These are phyloP conservation scores for Agrotis clavis DNA, from an alignment of 2,888 invertebrate genomes.

Conservation along the genomic window DNA sequence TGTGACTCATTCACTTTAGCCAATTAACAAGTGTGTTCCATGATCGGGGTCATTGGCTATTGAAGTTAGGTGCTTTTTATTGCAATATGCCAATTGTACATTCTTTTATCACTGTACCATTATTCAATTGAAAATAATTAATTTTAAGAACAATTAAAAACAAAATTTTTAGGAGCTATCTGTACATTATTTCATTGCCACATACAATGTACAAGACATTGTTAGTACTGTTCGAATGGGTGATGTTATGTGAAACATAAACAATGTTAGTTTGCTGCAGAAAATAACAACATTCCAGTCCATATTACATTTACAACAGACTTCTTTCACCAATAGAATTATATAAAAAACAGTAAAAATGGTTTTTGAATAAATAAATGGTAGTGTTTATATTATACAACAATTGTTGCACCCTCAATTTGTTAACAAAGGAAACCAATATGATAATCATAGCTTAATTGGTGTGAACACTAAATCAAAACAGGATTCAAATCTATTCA, in stretches of 20 bases:
- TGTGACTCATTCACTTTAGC: conserved; percentile 6
- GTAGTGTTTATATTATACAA: too few species aligned
- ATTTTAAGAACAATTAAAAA: background rate
- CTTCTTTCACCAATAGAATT: background rate
- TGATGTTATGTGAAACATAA: background rate
- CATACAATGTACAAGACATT: background rate
- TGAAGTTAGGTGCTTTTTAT: conserved; percentile 31
- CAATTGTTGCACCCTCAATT: background rate
- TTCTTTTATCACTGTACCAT: conserved; percentile 9
- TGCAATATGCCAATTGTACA: conserved; percentile 20
- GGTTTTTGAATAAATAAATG: too few species aligned
- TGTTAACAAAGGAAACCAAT: background rate
- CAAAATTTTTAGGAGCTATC: background rate
- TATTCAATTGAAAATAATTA: background rate
- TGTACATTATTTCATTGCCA: background rate
- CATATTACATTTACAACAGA: conserved; percentile 4
- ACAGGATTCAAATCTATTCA: background rate
- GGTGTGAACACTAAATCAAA: background rate
- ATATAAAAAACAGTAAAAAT: background rate
- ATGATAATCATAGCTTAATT: background rate
- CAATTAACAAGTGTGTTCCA: conserved; percentile 25
- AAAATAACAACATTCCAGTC: background rate
- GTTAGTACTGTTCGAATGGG: background rate
- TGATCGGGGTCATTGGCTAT: conserved; percentile 40
- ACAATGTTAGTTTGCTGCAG: background rate